These are phyloP conservation scores for Bolborhynchus lineola DNA, from an alignment of 2,113 vertebrate genomes.

Conservation along the genomic window DNA sequence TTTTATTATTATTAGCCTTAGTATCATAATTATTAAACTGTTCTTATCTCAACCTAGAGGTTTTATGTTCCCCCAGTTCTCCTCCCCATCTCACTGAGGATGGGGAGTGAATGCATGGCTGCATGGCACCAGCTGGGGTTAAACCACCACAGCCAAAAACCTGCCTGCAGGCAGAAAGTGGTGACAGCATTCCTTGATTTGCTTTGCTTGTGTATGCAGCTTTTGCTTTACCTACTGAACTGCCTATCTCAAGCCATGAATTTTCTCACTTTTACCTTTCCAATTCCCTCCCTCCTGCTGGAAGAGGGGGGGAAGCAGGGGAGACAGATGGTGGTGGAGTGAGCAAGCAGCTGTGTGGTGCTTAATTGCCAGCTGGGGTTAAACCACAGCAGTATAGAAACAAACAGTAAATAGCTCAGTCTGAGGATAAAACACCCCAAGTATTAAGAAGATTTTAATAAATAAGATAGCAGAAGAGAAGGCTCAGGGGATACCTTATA, in stretches of 20 bases:
- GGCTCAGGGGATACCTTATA: not conserved
- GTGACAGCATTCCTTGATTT: not conserved
- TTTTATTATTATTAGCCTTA: not conserved
- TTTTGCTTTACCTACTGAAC: not conserved
- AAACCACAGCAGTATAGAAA: not conserved
- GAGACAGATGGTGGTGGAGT: not conserved
- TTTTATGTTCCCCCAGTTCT: not conserved
- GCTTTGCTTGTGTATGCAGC: rapidly evolving
- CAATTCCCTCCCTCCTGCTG: not conserved
- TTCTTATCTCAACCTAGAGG: not conserved
- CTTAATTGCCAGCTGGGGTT: not conserved
- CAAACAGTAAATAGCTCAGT: not conserved
- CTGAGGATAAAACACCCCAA: not conserved
- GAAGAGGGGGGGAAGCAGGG: not conserved
- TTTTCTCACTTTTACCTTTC: not conserved
- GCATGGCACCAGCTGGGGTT: not conserved
- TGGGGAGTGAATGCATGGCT: not conserved
- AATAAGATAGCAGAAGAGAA: not conserved
- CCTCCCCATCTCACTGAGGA: not conserved
- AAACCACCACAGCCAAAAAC: not conserved
- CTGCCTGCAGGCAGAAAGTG: not conserved
- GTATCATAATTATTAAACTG: not conserved
- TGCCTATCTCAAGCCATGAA: not conserved
- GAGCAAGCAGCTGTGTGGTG: not conserved
- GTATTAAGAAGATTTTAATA: not conserved